phyloP scores from a whole-genome alignment of 2,888 invertebrate species.

The Conus canariensis region DNA sequence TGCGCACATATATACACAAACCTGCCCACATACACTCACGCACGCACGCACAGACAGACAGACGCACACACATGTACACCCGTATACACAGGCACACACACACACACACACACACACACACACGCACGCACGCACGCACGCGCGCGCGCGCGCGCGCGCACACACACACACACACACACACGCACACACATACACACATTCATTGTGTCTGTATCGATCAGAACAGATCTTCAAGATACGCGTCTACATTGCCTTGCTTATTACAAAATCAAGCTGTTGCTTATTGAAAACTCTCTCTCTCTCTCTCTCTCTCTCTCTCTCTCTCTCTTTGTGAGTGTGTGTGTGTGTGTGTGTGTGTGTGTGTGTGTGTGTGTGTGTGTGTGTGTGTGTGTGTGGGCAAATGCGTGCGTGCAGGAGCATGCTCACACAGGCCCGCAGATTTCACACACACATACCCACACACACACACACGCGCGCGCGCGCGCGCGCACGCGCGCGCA shows the following conservation, averaged over 20 bases:
- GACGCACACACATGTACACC: background rate
- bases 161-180: no score
- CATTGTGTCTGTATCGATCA: no score
- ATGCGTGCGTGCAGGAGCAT: background rate
- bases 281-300: no score
- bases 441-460: background rate
- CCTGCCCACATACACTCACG: background rate
- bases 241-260: no score
- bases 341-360: slow-evolving; percentile 6
- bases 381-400: background rate
- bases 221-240: no score
- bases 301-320: no score
- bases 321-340: background rate
- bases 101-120: background rate
- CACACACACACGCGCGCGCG: background rate
- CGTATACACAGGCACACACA: background rate
- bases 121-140: background rate
- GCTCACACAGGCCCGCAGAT: background rate
- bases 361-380: slow-evolving; percentile 1
- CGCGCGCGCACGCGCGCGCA: no score
- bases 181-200: no score
- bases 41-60: background rate
- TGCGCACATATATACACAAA: no score
- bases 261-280: no score
- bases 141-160: background rate